Percentiles rank a stretch among this genome's conserved stretches.
Evolutionary conservation across 2,888 invertebrate genomes (phyloP).

Genomic region (Lasiommata megera): DNA sequence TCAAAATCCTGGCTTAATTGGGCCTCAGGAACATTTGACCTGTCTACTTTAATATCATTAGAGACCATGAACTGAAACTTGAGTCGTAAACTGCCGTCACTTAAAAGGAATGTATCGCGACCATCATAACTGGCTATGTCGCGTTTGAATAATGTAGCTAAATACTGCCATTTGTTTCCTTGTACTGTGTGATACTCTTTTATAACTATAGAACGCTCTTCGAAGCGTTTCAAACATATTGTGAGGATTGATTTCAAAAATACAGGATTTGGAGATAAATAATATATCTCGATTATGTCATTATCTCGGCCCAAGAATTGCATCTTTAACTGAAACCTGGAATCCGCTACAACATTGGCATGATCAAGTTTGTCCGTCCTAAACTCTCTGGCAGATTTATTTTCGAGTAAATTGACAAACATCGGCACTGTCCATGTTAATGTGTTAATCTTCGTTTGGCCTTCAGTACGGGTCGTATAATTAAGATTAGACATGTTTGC

Average conservation of each 20-base stretch:
- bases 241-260: slow-evolving; percentile 67
- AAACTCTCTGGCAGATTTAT: slow-evolving; percentile 58
- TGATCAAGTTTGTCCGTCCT: slow-evolving; percentile 60
- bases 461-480: slow-evolving; percentile 65
- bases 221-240: slow-evolving; percentile 65
- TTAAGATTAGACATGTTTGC: slow-evolving; percentile 49
- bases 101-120: slow-evolving; percentile 58
- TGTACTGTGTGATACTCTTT: slow-evolving; percentile 69
- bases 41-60: slow-evolving; percentile 64
- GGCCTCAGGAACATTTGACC: slow-evolving; percentile 52
- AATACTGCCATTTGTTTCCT: slow-evolving; percentile 72
- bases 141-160: slow-evolving; percentile 64
- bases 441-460: slow-evolving; percentile 66
- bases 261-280: slow-evolving; percentile 59
- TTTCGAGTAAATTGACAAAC: slow-evolving; percentile 58
- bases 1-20: slow-evolving; percentile 68
- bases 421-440: slow-evolving; percentile 69
- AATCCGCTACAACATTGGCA: slow-evolving; percentile 40
- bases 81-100: slow-evolving; percentile 64
- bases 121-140: slow-evolving; percentile 62
- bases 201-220: slow-evolving; percentile 66
- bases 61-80: slow-evolving; percentile 71
- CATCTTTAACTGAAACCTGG: slow-evolving; percentile 68
- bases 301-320: slow-evolving; percentile 65
- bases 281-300: slow-evolving; percentile 70